Evolutionary conservation across 1,140 invertebrate species (phyloP), one percentile per base, ranked within the genome.

Genomic region (Drosophila gunungcola): DNA sequence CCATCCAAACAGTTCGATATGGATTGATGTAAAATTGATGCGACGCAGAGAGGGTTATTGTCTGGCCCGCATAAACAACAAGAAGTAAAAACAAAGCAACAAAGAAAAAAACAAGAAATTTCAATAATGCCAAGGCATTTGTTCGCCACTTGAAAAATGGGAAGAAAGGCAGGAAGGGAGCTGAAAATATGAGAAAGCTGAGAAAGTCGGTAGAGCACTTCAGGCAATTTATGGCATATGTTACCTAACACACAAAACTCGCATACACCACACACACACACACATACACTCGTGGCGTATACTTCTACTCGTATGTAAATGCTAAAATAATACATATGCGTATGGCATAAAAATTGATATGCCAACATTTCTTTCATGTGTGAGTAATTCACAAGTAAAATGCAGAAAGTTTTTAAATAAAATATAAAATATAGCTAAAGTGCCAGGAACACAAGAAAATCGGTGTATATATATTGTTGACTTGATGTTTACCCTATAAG

Each of bases 21-120:
- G 64, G 83, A 88, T 88, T 88, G 76, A 88, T 88, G 79, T 83
- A 89, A 88, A 88, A 88, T 89, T 88, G 83, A 89, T 88, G 84
- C 76, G 56, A 72, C 64, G 73, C 75, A 57, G 83, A 88, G 83
- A 65, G 84, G 83, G 83, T 86, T 86, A 86, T 83, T 86, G 83
- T 86, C 83, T 86, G 83, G 79, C 83, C 83, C 75, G 83, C 83
- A 86, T 88, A 86, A 86, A 88, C 79, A 88, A 77, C 38, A 46
- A 53, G 63, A 76, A 73, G 46, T 9, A 49, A 70, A 72, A 64
- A 63, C 68, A 70, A 61, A 70, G 51, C 58, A 77, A 56, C 53
- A 77, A 27, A 41, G 67, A 78, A 36, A 58, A 56, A 73, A 73
- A 56, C 64, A 64, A 83, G 63, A 88, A 88, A 83, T 89, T 89